Evolutionary conservation across 2,113 vertebrate species (phyloP).

Genomic region (Rana temporaria): DNA sequence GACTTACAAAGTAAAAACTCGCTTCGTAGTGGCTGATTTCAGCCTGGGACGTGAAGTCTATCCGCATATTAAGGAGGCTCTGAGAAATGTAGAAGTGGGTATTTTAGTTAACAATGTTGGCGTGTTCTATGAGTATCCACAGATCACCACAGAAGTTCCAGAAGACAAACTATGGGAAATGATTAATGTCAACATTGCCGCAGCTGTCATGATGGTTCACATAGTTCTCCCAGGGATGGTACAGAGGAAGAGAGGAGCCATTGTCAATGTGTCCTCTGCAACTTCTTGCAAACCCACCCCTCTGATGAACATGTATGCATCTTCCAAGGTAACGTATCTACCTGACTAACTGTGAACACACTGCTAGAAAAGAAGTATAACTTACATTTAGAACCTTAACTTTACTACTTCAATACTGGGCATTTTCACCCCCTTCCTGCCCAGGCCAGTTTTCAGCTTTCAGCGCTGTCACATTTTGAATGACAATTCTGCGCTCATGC

Average conservation of each 20-base stretch:
- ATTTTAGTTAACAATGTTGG: constrained; percentile 90
- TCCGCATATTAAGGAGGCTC: constrained; percentile 74
- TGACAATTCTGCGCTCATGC: too few relatives aligned
- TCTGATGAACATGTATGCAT: constrained; percentile 74
- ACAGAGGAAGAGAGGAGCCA: constrained; percentile 82
- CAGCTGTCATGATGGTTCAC: constrained; percentile 81
- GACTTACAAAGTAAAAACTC: constrained; percentile 80
- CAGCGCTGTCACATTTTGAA: too few relatives aligned
- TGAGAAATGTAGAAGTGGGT: constrained; percentile 85
- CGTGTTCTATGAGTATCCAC: constrained; percentile 61
- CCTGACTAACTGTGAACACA: neutral
- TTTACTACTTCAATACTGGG: too few relatives aligned
- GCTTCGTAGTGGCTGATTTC: constrained; percentile 81
- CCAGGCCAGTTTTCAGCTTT: too few relatives aligned
- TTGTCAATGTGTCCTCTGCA: constrained; percentile 87
- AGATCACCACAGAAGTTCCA: constrained; percentile 74
- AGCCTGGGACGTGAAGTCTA: constrained; percentile 74
- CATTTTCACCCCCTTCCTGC: too few relatives aligned
- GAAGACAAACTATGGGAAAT: constrained; percentile 82
- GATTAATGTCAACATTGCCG: constrained; percentile 79
- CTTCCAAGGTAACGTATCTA: constrained; percentile 76
- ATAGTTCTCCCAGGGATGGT: constrained; percentile 90
- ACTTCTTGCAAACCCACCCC: constrained; percentile 76
- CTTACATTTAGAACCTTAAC: too few relatives aligned
- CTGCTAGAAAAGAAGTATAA: too few relatives aligned